Base-by-base conservation (phyloP, 2,797 vertebrate genomes). In the Acipenser ruthenus region DNA sequence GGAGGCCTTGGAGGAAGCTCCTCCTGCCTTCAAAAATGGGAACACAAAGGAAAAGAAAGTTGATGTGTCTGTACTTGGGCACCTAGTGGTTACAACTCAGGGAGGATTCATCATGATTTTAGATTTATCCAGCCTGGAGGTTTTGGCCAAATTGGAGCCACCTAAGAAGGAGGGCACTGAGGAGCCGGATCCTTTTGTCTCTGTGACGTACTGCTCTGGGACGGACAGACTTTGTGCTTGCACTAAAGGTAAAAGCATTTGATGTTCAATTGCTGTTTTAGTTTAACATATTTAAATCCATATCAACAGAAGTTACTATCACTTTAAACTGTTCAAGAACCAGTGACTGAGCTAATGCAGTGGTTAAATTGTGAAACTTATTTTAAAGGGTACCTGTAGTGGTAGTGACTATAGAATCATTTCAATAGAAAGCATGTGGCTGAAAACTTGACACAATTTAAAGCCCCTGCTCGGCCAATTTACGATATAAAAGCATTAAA, bases 151-250 rank as follows among this genome's bases (percentile, higher is more conserved):
- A 86, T 95, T 99, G 80, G 96, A 99, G 74, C 96, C 97, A 10
- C 93, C 94, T 69, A 94, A 92, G 85, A 98, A 93, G 81, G 96
- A 97, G 69, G 93, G 91, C 55, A 84, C 85, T 48, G 95, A 98
- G 50, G 95, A 97, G 78, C 87, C 84, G 37, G 97, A 99, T 80
- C 91, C 89, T 15, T 99, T 99, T 82, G 95, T 98, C 75, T 99
- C 97, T 67, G 95, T 99, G 71, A 96, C 96, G 67, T 99, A 99
- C 84, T 99, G 97, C 87, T 98, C 96, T 51, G 96, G 97, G 85
- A 99, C 97, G 7, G 97, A 99, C 88, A 94, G 97, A 80, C 89
- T 99, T 72, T 98, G 96, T 88, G 96, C 95, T 1, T 98, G 95
- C 85, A 98, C 96, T 73, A 95, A 93, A 97, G 97, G 97, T 99